Evolutionary conservation across 2,797 vertebrate species (phyloP).

Genomic region (Acrocephalus scirpaceus): DNA sequence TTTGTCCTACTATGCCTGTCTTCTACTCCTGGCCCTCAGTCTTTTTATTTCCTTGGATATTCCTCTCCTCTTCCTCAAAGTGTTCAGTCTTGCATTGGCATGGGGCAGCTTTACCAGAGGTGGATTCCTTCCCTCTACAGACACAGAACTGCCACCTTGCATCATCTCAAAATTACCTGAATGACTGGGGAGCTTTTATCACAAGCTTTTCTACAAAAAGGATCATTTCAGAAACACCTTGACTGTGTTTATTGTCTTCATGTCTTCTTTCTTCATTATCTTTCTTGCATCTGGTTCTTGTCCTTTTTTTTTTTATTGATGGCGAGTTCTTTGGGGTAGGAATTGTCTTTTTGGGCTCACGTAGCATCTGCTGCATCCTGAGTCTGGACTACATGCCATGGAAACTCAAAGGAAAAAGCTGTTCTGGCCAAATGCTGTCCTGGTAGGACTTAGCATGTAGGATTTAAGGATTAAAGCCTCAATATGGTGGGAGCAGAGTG

Average conservation of each 20-base stretch:
- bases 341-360: not conserved
- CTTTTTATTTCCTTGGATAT: not conserved
- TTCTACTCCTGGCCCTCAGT: not conserved
- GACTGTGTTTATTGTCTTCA: not conserved
- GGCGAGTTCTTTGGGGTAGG: not conserved
- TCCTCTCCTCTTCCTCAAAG: not conserved
- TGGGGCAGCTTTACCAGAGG: not conserved
- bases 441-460: not conserved
- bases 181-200: not conserved
- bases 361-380: not conserved
- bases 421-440: not conserved
- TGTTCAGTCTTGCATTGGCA: not conserved
- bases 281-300: not conserved
- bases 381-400: not conserved
- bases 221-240: not conserved
- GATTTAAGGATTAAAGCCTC: not conserved
- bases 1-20: fast-evolving
- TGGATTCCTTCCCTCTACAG: not conserved
- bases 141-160: not conserved
- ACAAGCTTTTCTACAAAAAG: not conserved
- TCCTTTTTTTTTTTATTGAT: not conserved
- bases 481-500: not conserved
- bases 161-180: not conserved
- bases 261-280: not conserved
- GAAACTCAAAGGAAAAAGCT: not conserved